Base-by-base conservation (phyloP, 2,888 invertebrate genomes). In the Heliconius sara region DNA sequence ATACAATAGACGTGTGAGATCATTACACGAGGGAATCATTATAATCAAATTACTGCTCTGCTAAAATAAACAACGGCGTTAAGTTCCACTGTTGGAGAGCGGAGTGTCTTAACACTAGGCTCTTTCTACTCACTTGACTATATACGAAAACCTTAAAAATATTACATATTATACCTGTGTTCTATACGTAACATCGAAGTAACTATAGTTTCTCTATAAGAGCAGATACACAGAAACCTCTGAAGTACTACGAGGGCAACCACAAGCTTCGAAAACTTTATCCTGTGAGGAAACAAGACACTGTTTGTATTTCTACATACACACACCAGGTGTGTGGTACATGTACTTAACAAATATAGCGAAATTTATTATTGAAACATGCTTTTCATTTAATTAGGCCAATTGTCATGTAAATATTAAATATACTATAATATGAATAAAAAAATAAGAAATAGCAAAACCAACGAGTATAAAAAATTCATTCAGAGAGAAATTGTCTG, bases 241-340 rank as follows among this genome's bases (percentile, higher is more conserved):
- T 77, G 47, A 79, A 81, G 79, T 79, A 81, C 77, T 77, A 19
- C 57, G 52, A 75, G 74, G 63, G 30, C 60, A 79, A 77, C 81
- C 81, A 34, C 81, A 79, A 79, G 66, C 81, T 71, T 25, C 72
- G 47, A 77, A 66, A 81, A 81, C 77, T 81, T 81, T 75, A 71
- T 34, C 81, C 79, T 67, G 79, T 30, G 76, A 70, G 79, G 79
- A 77, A 78, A 78, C 76, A 63, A 34, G 75, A 73, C 76, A 78
- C 78, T 78, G 74, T 74, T 27, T 74, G 39, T 63, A 63, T 34
- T 47, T 47, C 30, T 66, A 68, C 34, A 34, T 30, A 43, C n/a
- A 68, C 39, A 16, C 47, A 47, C 52, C 52, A 52, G 52, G 52
- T 52, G 19, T 52, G 19, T 22, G 7, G 19, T 52, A 7, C 19